Conservation (phyloP, 2,888 invertebrate genomes). For the Taenaris catops region DNA sequence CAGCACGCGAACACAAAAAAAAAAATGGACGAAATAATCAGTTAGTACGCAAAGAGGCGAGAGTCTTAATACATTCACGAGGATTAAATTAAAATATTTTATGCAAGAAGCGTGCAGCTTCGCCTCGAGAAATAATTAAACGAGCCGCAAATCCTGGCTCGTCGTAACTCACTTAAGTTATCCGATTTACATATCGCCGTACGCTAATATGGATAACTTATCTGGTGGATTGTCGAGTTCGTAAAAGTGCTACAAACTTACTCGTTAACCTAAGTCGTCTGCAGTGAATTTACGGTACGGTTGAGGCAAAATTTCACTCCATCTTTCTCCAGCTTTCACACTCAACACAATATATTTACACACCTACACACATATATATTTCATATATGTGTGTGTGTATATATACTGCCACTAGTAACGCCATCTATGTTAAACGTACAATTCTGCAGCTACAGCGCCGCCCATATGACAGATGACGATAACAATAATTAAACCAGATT, state of each 20-base stretch:
- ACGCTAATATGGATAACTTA: slow-evolving; percentile 29
- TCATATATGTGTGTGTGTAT: too few species aligned
- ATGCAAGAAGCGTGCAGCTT: slow-evolving; percentile 33
- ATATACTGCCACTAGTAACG: too few species aligned
- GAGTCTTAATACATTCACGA: slow-evolving; percentile 38
- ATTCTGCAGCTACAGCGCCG: too few species aligned
- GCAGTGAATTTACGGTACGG: too few species aligned
- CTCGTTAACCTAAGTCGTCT: slow-evolving; percentile 4
- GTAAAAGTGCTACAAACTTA: background rate
- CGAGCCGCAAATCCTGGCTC: slow-evolving; percentile 42
- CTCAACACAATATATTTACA: too few species aligned
- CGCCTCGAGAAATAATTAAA: slow-evolving; percentile 41
- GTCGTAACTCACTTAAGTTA: slow-evolving; percentile 43
- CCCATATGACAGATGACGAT: too few species aligned
- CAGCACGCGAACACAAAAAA: slow-evolving; percentile 2
- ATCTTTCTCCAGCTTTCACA: too few species aligned
- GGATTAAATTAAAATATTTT: slow-evolving; percentile 51
- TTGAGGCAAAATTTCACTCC: too few species aligned
- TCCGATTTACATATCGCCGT: slow-evolving; percentile 34
- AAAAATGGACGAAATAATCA: slow-evolving; percentile 26
- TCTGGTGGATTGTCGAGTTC: slow-evolving; percentile 17
- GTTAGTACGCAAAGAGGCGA: slow-evolving; percentile 28
- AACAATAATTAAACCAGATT: too few species aligned
- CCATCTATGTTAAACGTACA: too few species aligned
- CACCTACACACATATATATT: too few species aligned